These are phyloP conservation scores for Xenops minutus DNA, from an alignment of 2,797 vertebrate species.

Conservation along the genomic window DNA sequence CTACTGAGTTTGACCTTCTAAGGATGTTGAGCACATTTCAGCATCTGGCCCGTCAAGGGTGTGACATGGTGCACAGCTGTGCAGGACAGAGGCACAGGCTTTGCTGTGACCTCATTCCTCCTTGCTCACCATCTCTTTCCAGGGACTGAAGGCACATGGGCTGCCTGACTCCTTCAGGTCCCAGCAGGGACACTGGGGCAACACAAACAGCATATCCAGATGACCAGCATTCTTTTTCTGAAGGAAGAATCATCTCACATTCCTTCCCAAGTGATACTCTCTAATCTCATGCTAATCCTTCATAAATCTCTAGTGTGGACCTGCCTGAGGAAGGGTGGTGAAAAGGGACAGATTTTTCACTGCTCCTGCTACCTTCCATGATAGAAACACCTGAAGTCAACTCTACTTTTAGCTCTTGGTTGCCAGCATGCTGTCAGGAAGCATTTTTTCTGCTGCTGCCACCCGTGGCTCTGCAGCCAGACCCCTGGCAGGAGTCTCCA, in stretches of 20 bases:
- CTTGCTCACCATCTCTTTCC: not conserved
- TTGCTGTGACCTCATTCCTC: not conserved
- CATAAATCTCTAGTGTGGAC: not conserved
- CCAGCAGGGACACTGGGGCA: not conserved
- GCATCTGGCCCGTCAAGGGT: constrained; percentile 30
- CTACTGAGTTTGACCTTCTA: constrained; percentile 50
- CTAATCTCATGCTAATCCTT: not conserved
- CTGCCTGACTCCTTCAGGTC: not conserved
- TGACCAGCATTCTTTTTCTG: not conserved
- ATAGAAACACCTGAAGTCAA: not conserved
- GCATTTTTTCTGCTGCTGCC: not conserved
- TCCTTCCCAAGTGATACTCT: not conserved
- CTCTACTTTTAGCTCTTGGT: not conserved
- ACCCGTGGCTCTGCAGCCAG: not conserved
- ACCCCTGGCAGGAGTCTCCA: not conserved
- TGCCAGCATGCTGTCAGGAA: not conserved
- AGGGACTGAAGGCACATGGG: not conserved
- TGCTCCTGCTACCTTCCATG: not conserved
- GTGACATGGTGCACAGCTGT: constrained; percentile 30
- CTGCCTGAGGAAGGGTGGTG: not conserved
- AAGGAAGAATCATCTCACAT: not conserved
- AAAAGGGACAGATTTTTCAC: not conserved
- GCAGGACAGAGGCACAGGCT: not conserved
- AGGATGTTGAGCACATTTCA: constrained; percentile 38
- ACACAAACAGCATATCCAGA: not conserved